Evolutionary conservation across 1,140 invertebrate genomes (phyloP), one percentile per base, ranked within the genome.

Genomic region (Odontomachus brunneus): DNA sequence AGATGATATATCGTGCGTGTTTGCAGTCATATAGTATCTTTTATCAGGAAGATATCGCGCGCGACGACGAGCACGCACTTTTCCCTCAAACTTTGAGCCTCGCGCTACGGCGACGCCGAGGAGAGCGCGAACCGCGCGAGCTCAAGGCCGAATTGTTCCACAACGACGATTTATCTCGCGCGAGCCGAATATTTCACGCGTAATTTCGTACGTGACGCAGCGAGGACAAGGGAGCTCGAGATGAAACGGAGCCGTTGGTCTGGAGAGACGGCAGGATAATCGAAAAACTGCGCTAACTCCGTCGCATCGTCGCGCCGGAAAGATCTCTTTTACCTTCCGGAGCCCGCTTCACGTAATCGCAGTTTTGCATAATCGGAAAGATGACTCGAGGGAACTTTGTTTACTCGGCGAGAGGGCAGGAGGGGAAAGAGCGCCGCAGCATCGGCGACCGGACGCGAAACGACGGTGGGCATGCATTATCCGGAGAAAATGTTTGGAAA

Each of bases 11-110:
- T 57, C 65, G 55, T 55, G 33, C 22, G 29, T 78, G 75, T 80
- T 80, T 80, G 75, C 65, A 71, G 33, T 29, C 53, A 19, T 38
- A 71, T 71, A 80, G 75, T 71, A 71, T 80, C 75, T 80, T 80
- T 80, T 80, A 80, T 80, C 65, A 44, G 48, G 33, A 80, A 80
- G 75, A 80, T 80, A 80, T 80, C 65, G 51, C 65, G 51, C 65
- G 51, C 65, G 51, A 22, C 63, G 60, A 57, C 63, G 44, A 66
- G 60, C n/a, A 76, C 44, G 29, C 62, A 71, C 57, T 80, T 80
- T 80, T 59, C 75, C 17, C 53, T 53, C 33, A 71, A 71, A 80
- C 75, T 80, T 44, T 44, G 63, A 44, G 38, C 19, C 38, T 65
- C 74, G 44, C 29, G 62, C 38, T 44, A 7, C 38, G 38, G 9